Base-by-base conservation (phyloP, 2,113 vertebrate genomes). In the Micromys minutus region DNA sequence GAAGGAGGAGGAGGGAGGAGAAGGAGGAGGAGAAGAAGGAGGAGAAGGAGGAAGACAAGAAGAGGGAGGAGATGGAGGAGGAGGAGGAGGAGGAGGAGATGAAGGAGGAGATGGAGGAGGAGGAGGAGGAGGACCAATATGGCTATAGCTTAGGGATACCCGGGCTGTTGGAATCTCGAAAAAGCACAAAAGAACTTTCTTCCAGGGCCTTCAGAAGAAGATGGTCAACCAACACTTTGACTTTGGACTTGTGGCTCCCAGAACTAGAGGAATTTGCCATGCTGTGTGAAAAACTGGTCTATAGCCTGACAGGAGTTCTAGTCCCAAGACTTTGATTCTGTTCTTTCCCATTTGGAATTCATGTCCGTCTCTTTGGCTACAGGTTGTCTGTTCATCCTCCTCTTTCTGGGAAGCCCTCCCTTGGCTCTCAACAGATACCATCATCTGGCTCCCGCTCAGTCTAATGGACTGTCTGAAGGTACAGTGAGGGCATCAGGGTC, bases 171-270 rank as follows among this genome's bases (percentile, higher is more conserved):
- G 55, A 2, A 50, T 26, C 63, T 84, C 47, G 76, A 21, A 21
- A 22, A n/a, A 34, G 5, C 10, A 26, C 22, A 47, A 45, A 26
- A 45, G 21, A n/a, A 45, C n/a, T 11, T 9, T n/a, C 31, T 2
- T 8, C n/a, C 22, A 8, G 65, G 31, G 65, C 4, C 61, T 39
- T n/a, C 6, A 1, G 77, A 55, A 55, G 16, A 22, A 36, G 9
- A 1, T 0, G 7, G 45, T 7, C 42, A 5, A 21, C 57, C 1
- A 16, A 22, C 59, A 15, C 24, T 13, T 26, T 21, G 26, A 42
- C 36, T 52, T 61, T 85, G 65, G 42, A 26, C 29, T 65, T 36
- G 34, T 34, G 36, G 47, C 71, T 26, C 31, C 52, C 16, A 42
- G 67, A 76, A 5, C n/a, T 1, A 0, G 29, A 72, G 29, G 29